A percentile compares a stretch with the other conserved stretches of the same genome.
Conservation (phyloP, 1,140 invertebrate species). For the Trichonephila inaurata region DNA sequence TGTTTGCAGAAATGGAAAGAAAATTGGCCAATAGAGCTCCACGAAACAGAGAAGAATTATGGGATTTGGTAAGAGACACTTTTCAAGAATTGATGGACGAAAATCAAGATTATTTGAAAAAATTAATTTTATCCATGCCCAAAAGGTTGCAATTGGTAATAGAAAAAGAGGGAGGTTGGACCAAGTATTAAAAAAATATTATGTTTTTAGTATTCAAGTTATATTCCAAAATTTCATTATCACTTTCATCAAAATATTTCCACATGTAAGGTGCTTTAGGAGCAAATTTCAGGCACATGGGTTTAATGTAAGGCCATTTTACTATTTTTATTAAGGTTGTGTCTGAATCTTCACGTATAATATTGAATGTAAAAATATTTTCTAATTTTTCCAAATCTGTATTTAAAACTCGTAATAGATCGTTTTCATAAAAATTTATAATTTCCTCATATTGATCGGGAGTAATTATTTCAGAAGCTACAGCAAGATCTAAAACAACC, state of each 20-base stretch:
- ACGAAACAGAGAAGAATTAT: neutral
- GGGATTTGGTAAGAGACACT: neutral
- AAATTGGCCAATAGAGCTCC: no score
- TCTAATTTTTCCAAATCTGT: neutral
- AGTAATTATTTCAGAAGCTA: neutral
- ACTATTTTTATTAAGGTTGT: neutral
- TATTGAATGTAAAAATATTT: neutral
- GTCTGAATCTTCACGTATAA: neutral
- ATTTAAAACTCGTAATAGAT: neutral
- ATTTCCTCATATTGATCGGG: neutral
- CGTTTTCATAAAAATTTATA: neutral
- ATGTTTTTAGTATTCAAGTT: neutral
- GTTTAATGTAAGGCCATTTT: neutral
- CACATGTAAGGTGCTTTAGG: neutral
- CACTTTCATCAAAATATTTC: neutral
- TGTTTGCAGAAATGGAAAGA: conserved; percentile 25
- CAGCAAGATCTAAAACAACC: neutral
- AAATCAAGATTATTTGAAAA: neutral
- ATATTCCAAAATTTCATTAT: neutral
- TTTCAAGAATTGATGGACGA: neutral
- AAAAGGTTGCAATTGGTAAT: neutral
- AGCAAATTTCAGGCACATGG: neutral
- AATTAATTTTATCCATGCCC: neutral
- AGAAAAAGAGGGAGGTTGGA: neutral
- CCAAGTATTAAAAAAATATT: neutral